A percentile compares a stretch with the other conserved stretches of the same genome.
These are phyloP conservation scores for Drosophila mayri DNA, from an alignment of 1,140 invertebrate species.

Conservation along the genomic window DNA sequence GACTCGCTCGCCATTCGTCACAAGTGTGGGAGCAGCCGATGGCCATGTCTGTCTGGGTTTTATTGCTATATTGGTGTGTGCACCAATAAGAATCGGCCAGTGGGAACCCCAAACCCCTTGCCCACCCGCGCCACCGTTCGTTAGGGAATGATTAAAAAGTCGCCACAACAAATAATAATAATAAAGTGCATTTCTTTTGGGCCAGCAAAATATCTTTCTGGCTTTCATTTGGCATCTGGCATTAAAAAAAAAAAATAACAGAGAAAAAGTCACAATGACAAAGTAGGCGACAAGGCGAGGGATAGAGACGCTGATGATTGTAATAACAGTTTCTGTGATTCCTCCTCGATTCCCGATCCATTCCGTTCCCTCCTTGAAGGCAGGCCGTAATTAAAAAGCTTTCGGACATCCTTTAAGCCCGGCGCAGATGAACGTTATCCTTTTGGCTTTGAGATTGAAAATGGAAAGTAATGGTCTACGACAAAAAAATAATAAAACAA, in stretches of 20 bases:
- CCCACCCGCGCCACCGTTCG: neutral
- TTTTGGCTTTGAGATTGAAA: constrained; percentile 30
- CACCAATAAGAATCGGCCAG: constrained; percentile 64
- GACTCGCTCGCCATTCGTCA: constrained; percentile 68
- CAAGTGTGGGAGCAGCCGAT: constrained; percentile 57
- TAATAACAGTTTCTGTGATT: constrained; percentile 74
- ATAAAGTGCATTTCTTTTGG: constrained; percentile 77
- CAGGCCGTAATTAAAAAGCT: constrained; percentile 78
- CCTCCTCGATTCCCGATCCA: constrained; percentile 62
- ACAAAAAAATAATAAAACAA: neutral
- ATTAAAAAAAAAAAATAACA: constrained; percentile 46
- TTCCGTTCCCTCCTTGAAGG: constrained; percentile 47
- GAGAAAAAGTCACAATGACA: constrained; percentile 73
- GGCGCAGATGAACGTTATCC: constrained; percentile 9
- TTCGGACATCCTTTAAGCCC: constrained; percentile 42
- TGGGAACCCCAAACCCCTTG: constrained; percentile 6
- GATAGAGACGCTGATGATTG: constrained; percentile 58
- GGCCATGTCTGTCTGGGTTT: constrained; percentile 34
- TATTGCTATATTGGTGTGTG: constrained; percentile 27
- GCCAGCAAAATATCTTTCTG: constrained; percentile 25
- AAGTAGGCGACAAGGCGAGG: constrained; percentile 69
- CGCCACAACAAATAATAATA: constrained; percentile 71
- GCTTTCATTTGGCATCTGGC: constrained; percentile 49
- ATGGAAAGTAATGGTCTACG: constrained; percentile 21
- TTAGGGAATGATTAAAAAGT: constrained; percentile 71